Conservation (phyloP, 2,113 vertebrate species). For the Pelecanoides urinatrix region DNA sequence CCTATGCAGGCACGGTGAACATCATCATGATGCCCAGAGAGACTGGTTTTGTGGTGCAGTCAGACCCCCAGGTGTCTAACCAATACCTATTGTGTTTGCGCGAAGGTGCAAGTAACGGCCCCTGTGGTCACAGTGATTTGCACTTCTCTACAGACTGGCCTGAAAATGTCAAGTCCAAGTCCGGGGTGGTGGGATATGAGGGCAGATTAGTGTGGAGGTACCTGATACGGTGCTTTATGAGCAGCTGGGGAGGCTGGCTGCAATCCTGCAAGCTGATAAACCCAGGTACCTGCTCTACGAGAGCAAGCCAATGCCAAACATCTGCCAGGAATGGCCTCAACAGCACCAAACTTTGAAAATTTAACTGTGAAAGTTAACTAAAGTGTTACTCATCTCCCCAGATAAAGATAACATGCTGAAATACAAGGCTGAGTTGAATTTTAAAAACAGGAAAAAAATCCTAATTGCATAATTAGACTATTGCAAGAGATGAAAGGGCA, state of each 20-base stretch:
- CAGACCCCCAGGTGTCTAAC: not conserved
- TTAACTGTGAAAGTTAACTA: not conserved
- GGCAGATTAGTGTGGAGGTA: not conserved
- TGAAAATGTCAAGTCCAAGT: not conserved
- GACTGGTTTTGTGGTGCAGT: not conserved
- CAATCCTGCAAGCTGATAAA: not conserved
- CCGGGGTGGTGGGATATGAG: not conserved
- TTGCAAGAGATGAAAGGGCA: not conserved
- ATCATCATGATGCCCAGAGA: not conserved
- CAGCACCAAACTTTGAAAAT: not conserved
- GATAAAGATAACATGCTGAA: not conserved
- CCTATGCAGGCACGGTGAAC: not conserved
- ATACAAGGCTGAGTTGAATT: not conserved
- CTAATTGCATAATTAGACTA: not conserved
- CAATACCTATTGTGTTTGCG: not conserved
- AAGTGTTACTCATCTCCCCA: not conserved
- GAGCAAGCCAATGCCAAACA: not conserved
- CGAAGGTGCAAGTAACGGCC: not conserved
- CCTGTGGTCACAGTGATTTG: not conserved
- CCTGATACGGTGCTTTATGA: not conserved
- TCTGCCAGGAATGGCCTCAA: not conserved
- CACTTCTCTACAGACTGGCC: fast-evolving
- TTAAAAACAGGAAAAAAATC: not conserved
- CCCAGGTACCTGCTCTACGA: not conserved
- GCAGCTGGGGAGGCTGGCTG: not conserved